Base-by-base conservation (phyloP, 2,113 vertebrate species). In the Scophthalmus maximus region DNA sequence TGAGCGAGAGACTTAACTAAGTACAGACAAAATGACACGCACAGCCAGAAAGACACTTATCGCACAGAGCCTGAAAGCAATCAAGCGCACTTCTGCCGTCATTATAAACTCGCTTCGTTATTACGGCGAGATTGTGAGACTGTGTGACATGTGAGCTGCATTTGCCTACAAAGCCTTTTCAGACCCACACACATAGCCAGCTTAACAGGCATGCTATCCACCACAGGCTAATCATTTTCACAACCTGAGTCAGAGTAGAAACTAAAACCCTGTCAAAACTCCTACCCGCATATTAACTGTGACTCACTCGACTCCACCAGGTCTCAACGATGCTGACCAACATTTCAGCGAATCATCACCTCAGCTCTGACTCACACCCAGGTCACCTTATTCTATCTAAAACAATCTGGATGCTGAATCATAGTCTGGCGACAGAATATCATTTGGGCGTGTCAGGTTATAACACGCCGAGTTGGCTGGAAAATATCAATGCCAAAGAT, bases 11-110 rank as follows among this genome's bases (percentile, higher is more conserved):
- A 78, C 68, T 82, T 79, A 79, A 71, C 50, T 11, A 25, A 22
- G 42, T 20, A 5, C 68, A 51, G 49, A 30, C 57, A 22, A 71
- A 71, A 55, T 3, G 56, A 77, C 40, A 34, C 18, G 46, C 42
- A 63, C n/a, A 57, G 57, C 49, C 47, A 26, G 65, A 59, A 8
- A 77, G 79, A 85, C 68, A 60, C 72, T 83, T 53, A 79, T 59
- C 51, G 9, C 30, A 12, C 55, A 67, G 73, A 77, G n/a, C 82
- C 67, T 70, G 68, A 77, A 86, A 79, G 83, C 74, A 83, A 86
- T 90, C 87, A 79, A 56, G 71, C 22, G 1, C 44, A 1, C 44
- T 7, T 58, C 62, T 6, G 14, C 57, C 64, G 14, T 60, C 49
- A 53, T 69, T 50, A 56, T 14, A 5, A 76, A 57, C 29, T 6